Evolutionary conservation across 2,888 invertebrate genomes (phyloP).

Genomic region (Drosophila niveifrons): DNA sequence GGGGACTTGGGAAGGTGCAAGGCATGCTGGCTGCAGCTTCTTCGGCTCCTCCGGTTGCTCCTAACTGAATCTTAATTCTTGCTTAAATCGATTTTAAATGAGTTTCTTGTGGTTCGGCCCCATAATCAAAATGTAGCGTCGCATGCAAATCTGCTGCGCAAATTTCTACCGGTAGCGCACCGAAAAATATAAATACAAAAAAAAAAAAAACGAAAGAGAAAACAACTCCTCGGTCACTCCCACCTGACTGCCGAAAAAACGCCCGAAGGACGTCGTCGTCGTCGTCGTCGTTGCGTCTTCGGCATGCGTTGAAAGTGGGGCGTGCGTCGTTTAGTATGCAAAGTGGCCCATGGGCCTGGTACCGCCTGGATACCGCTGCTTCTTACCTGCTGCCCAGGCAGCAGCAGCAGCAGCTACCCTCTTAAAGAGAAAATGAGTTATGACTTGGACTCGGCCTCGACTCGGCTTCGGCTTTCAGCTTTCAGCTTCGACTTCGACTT

Average conservation of each 20-base stretch:
- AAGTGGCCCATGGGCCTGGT: slow-evolving; percentile 75
- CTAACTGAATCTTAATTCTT: slow-evolving; percentile 78
- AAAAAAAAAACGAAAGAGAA: slow-evolving; percentile 2
- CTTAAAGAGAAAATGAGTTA: slow-evolving; percentile 82
- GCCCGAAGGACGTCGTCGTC: slow-evolving; percentile 63
- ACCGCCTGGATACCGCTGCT: slow-evolving; percentile 38
- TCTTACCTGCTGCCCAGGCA: slow-evolving; percentile 43
- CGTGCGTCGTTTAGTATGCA: slow-evolving; percentile 84
- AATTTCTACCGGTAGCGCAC: slow-evolving; percentile 68
- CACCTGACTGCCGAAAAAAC: slow-evolving; percentile 66
- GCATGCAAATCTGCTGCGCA: slow-evolving; percentile 70
- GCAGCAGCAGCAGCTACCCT: slow-evolving; percentile 43
- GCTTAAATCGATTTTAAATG: slow-evolving; percentile 84
- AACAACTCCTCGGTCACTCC: slow-evolving; percentile 56
- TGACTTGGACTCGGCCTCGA: slow-evolving; percentile 76
- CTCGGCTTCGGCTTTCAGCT: slow-evolving; percentile 46
- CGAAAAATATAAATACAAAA: slow-evolving; percentile 39
- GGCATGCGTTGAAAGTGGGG: slow-evolving; percentile 83
- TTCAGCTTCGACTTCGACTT: slow-evolving; percentile 55
- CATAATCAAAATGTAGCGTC: slow-evolving; percentile 68
- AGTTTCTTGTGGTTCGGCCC: slow-evolving; percentile 57
- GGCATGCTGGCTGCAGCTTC: neutral
- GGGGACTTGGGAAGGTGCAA: slow-evolving; percentile 16
- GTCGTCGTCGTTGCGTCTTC: slow-evolving; percentile 29
- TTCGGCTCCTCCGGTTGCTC: neutral